Conservation (phyloP, 2,888 invertebrate genomes). For the Troglohyphantes excavatus region DNA sequence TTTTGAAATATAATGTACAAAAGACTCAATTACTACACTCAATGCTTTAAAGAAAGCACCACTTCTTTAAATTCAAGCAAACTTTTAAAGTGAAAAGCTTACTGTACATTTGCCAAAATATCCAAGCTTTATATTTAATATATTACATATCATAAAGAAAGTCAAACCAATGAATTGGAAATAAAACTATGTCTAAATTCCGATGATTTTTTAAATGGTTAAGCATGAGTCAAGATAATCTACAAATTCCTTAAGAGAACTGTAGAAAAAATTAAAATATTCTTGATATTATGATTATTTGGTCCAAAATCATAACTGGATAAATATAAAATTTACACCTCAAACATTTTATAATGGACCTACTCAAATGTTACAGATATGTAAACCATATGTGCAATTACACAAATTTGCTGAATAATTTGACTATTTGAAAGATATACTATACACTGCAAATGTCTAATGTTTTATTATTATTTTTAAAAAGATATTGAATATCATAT, state of each 20-base stretch:
- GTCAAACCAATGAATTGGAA: background rate
- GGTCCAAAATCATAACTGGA: no score
- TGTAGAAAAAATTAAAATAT: no score
- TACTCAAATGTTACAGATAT: no score
- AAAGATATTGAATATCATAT: no score
- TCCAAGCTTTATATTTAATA: constrained; percentile 49
- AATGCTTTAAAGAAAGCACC: constrained; percentile 52
- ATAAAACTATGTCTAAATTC: background rate
- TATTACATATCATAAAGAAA: constrained; percentile 9
- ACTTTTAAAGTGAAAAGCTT: constrained; percentile 40
- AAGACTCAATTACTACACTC: constrained; percentile 51
- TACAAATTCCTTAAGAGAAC: no score
- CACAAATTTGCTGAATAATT: background rate
- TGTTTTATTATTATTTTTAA: no score
- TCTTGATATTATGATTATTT: no score
- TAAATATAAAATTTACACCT: no score
- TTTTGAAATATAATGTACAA: constrained; percentile 70
- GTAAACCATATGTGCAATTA: no score
- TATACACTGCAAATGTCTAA: background rate
- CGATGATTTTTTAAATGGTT: no score
- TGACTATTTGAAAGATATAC: background rate
- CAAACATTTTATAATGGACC: no score
- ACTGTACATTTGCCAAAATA: constrained; percentile 60
- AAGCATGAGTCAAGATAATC: no score
- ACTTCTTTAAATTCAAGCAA: constrained; percentile 26